phyloP scores from a whole-genome alignment of 2,113 vertebrate species.

The Hepsetus odoe region DNA sequence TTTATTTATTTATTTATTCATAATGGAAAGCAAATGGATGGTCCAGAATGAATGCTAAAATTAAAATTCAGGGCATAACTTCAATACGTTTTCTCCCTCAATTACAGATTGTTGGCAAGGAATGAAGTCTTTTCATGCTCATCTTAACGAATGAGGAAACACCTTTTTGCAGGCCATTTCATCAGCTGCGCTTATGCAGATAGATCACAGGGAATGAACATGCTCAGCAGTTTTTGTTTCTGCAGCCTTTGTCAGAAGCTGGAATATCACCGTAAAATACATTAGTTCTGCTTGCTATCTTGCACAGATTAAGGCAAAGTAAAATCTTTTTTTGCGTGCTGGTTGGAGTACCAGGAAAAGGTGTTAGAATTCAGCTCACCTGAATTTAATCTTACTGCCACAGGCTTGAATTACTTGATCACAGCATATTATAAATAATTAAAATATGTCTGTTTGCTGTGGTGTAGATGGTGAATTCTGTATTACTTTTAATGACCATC shows the following conservation, averaged over 20 bases:
- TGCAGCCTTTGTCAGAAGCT: neutral
- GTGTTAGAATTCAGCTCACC: neutral
- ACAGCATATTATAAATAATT: neutral
- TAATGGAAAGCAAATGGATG: no score
- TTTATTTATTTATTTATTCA: no score
- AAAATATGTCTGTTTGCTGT: neutral
- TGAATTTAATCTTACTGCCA: neutral
- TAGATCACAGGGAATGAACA: neutral
- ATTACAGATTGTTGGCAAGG: neutral
- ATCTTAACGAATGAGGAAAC: slow-evolving; percentile 1
- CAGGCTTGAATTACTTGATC: neutral
- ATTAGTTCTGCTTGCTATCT: neutral
- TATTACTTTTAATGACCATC: neutral
- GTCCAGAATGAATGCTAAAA: neutral
- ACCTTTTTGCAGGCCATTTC: slow-evolving; percentile 5
- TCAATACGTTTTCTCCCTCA: neutral
- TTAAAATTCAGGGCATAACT: neutral
- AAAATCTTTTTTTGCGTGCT: neutral
- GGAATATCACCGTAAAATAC: slow-evolving; percentile 9
- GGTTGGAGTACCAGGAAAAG: neutral
- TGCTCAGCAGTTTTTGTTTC: neutral
- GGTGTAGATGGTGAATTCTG: neutral
- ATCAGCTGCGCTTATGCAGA: slow-evolving; percentile 5
- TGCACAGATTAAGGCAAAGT: neutral
- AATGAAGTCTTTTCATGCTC: slow-evolving; percentile 11